Evolutionary conservation across 2,888 invertebrate species (phyloP).

Genomic region (Dascillus cervinus): DNA sequence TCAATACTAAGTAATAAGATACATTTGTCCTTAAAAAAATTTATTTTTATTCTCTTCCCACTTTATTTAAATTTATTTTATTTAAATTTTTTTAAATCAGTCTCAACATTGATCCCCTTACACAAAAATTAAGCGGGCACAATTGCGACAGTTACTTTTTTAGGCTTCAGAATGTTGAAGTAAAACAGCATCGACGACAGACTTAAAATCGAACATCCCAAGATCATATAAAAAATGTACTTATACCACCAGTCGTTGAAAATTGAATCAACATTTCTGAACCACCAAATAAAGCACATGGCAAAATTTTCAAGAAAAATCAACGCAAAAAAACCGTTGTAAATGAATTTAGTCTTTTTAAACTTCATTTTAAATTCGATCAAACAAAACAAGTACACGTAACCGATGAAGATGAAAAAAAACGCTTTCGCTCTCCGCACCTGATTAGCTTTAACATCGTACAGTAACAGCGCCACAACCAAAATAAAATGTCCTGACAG

Average conservation of each 20-base stretch:
- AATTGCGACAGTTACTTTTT: conserved; percentile 34
- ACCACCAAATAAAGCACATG: conserved; percentile 65
- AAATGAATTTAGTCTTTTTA: conserved; percentile 62
- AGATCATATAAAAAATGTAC: conserved; percentile 56
- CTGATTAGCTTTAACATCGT: conserved; percentile 53
- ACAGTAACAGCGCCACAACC: conserved; percentile 56
- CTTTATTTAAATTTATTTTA: no score
- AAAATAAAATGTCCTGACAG: conserved; percentile 56
- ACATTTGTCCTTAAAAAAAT: no score
- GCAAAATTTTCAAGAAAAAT: conserved; percentile 58
- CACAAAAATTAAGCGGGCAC: no score
- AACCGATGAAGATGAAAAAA: conserved; percentile 64
- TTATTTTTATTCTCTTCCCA: no score
- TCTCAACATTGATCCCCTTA: no score
- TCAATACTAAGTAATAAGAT: no score
- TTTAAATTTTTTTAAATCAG: no score
- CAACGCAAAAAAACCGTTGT: conserved; percentile 58
- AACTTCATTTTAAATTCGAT: conserved; percentile 76
- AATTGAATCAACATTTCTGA: conserved; percentile 46
- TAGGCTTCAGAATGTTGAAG: conserved; percentile 56
- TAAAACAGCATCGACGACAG: conserved; percentile 56
- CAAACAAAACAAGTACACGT: conserved; percentile 67
- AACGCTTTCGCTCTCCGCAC: conserved; percentile 35
- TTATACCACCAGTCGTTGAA: conserved; percentile 59
- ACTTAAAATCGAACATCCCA: conserved; percentile 52